Percentiles rank a stretch among this genome's conserved stretches.
phyloP scores from a whole-genome alignment of 2,797 vertebrate species.

The Melopsittacus undulatus region DNA sequence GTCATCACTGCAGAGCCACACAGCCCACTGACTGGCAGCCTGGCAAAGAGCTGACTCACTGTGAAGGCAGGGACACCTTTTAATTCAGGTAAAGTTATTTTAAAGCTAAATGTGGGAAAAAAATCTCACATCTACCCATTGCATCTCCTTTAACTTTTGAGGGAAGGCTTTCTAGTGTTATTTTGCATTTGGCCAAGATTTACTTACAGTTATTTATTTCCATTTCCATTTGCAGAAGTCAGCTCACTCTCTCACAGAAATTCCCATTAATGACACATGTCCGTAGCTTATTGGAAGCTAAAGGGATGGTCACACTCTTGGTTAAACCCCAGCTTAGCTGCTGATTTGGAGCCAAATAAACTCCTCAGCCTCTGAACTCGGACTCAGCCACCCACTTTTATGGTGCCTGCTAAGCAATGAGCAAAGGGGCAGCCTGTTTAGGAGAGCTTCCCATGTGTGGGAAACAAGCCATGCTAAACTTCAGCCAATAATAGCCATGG shows the following conservation, averaged over 20 bases:
- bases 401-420: background rate
- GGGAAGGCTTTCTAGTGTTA: background rate
- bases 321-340: background rate
- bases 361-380: background rate
- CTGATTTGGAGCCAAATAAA: background rate
- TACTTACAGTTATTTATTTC: background rate
- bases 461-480: background rate
- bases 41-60: background rate
- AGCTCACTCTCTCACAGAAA: background rate
- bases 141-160: background rate
- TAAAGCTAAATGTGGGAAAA: background rate
- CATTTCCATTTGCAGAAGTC: background rate
- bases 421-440: background rate
- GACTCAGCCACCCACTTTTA: background rate
- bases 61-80: background rate
- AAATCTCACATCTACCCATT: background rate
- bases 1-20: background rate
- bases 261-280: background rate
- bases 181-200: background rate
- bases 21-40: background rate
- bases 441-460: background rate
- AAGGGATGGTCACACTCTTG: background rate
- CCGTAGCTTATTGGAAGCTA: background rate
- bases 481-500: background rate
- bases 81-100: background rate